A percentile compares a stretch with the other conserved stretches of the same genome.
Evolutionary conservation across 2,888 invertebrate genomes (phyloP).

Genomic region (Ashinkailepas kermadecensis): DNA sequence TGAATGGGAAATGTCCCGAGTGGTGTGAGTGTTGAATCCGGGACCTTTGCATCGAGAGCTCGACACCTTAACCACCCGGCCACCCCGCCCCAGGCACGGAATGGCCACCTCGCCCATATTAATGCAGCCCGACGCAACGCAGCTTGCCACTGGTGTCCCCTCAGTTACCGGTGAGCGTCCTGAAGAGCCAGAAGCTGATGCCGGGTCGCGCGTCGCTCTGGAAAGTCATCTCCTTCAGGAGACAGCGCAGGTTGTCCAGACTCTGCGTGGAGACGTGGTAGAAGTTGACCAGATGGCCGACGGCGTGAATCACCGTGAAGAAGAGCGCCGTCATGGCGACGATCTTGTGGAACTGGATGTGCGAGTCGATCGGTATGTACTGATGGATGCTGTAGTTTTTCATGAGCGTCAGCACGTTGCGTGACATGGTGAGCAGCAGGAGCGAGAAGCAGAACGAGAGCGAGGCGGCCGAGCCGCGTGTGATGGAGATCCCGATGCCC

Average conservation of each 20-base stretch:
- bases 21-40: too few relatives aligned
- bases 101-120: too few relatives aligned
- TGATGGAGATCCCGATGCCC: slow-evolving; percentile 94
- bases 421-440: slow-evolving; percentile 82
- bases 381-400: slow-evolving; percentile 91
- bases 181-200: slow-evolving; percentile 91
- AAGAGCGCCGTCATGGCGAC: slow-evolving; percentile 90
- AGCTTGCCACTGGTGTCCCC: slow-evolving; percentile 26
- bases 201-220: slow-evolving; percentile 89
- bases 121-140: too few relatives aligned
- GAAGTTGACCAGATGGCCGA: slow-evolving; percentile 93
- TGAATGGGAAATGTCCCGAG: too few relatives aligned
- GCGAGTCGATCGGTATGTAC: slow-evolving; percentile 86
- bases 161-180: slow-evolving; percentile 75
- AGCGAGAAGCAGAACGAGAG: slow-evolving; percentile 90
- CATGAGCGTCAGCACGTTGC: slow-evolving; percentile 82
- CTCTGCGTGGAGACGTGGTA: slow-evolving; percentile 96
- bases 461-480: slow-evolving; percentile 87
- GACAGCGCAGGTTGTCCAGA: slow-evolving; percentile 78
- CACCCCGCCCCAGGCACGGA: too few relatives aligned
- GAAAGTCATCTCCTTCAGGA: slow-evolving; percentile 89
- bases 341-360: slow-evolving; percentile 92
- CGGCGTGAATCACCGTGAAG: slow-evolving; percentile 83
- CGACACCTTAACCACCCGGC: too few relatives aligned
- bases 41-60: too few relatives aligned